Conservation (phyloP, 2,888 invertebrate genomes). For the Phalera bucephala region DNA sequence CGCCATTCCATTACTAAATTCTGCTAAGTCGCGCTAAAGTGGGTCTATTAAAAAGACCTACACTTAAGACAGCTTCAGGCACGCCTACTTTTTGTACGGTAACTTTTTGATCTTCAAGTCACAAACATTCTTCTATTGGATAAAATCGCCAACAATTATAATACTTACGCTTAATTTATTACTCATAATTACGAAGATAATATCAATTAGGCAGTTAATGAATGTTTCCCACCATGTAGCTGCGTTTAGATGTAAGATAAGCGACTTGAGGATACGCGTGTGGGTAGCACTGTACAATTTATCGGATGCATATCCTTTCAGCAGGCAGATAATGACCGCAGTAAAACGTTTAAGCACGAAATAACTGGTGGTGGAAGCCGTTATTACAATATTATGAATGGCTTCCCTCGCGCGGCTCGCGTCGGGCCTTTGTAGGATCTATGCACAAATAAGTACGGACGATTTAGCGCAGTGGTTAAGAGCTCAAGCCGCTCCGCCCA, state of each 20-base stretch:
- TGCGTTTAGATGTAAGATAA: conserved; percentile 27
- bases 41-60: no score
- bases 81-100: no score
- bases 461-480: no score
- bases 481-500: no score
- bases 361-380: conserved; percentile 79
- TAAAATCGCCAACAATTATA: no score
- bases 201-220: conserved; percentile 1
- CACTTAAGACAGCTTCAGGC: no score
- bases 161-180: no score
- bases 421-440: conserved; percentile 27
- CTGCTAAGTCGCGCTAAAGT: no score
- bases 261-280: conserved; percentile 48
- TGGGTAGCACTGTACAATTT: conserved; percentile 71
- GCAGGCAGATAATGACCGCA: conserved; percentile 82
- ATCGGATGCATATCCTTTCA: conserved; percentile 82
- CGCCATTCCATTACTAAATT: no score
- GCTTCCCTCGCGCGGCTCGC: conserved; percentile 59
- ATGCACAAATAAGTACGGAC: conserved; percentile 13
- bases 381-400: conserved; percentile 83
- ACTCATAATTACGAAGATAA: neutral
- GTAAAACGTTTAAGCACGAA: conserved; percentile 83
- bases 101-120: no score
- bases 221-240: neutral
- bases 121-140: no score